Base-by-base conservation (phyloP, 1,140 invertebrate species). In the Meloidogyne chitwoodi region DNA sequence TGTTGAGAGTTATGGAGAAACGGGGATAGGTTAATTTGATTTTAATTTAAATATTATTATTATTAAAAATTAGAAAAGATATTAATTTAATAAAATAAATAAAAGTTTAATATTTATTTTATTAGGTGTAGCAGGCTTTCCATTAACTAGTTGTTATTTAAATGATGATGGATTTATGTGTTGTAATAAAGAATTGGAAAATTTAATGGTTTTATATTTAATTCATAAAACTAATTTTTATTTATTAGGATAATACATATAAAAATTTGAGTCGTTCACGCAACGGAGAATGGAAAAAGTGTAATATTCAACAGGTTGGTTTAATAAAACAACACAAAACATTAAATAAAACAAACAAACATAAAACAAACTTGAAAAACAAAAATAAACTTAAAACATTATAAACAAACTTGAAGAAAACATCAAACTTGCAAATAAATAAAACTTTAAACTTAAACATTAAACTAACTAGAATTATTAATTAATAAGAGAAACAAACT, bases 121-220 rank as follows among this genome's bases (percentile, higher is more conserved):
- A 22, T n/a, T 56, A 56, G 48, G 48, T 5, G 14, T 16, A 19
- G 44, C 44, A 5, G 48, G n/a, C 22, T 80, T 81, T 48, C 80
- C 80, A 34, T n/a, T 83, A 10, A 26, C 77, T 16, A 77, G 27
- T 56, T 81, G 80, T 64, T 81, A 81, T 31, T 48, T 84, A 12
- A 83, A 81, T 67, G 68, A 61, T 34, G 80, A 81, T 34, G 80
- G 80, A 11, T 81, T 81, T 82, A 83, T 81, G 80, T 81, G 80
- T 31, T 81, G 80, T 41, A 74, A 71, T 56, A 81, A 76, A 34
- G 81, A 81, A 63, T 48, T 81, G 44, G 80, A 81, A 48, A 75
- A 81, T 48, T 29, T 81, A n/a, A 83, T 81, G 80, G 83, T 68
- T 68, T 14, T 44, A 12, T 24, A 12, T 24, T 11, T 41, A 3